phyloP scores from a whole-genome alignment of 1,140 invertebrate species.

The Panagrolaimus sp. region DNA sequence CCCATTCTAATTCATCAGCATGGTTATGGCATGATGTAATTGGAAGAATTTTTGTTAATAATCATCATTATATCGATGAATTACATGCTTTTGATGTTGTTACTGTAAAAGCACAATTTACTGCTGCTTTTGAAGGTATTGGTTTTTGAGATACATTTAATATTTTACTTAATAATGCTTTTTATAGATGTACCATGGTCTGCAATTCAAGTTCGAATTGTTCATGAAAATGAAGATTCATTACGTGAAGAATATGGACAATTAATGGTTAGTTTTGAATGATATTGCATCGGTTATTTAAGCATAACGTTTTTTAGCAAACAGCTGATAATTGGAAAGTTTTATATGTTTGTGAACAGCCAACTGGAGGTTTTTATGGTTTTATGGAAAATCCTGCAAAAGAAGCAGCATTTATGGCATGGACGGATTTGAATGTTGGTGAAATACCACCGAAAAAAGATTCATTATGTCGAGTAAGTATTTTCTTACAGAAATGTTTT shows the following conservation, averaged over 20 bases:
- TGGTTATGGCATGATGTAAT: slow-evolving; percentile 10
- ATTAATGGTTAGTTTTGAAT: not conserved
- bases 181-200: slow-evolving; percentile 12
- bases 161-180: no score
- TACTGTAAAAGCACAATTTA: not conserved
- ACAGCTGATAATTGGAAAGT: slow-evolving; percentile 1
- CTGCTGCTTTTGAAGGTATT: slow-evolving; percentile 13
- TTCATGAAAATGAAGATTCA: not conserved
- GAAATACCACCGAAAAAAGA: not conserved
- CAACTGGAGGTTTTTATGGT: slow-evolving; percentile 1
- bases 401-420: slow-evolving; percentile 6
- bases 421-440: slow-evolving; percentile 3
- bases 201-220: not conserved
- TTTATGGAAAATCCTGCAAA: not conserved
- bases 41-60: slow-evolving; percentile 10
- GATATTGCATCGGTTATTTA: no score
- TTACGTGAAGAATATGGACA: not conserved
- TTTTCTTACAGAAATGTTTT: no score
- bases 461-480: not conserved
- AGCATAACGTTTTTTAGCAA: no score
- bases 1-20: slow-evolving; percentile 4
- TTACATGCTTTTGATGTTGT: slow-evolving; percentile 7
- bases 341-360: not conserved
- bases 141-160: no score
- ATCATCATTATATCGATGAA: slow-evolving; percentile 5